Evolutionary conservation across 2,888 invertebrate species (phyloP).

Genomic region (Phlogophora meticulosa): DNA sequence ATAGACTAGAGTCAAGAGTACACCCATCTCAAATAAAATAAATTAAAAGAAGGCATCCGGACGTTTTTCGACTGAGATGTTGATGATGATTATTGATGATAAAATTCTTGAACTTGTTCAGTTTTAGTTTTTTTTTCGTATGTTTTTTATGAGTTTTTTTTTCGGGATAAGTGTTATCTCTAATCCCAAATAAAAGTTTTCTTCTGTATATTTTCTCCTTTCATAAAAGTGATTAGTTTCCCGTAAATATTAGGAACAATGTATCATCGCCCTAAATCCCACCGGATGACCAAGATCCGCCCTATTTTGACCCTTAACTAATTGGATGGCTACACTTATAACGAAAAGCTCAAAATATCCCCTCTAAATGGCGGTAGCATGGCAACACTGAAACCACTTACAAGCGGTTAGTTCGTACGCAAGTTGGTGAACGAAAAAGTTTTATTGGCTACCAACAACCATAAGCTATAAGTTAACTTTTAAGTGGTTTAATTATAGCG

Average conservation of each 20-base stretch:
- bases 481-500: slow-evolving; percentile 30
- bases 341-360: slow-evolving; percentile 21
- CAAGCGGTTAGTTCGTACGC: slow-evolving; percentile 28
- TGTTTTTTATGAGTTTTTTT: no score
- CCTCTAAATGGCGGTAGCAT: slow-evolving; percentile 6
- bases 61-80: no score
- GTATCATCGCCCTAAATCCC: neutral
- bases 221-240: no score
- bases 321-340: slow-evolving; percentile 20
- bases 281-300: neutral
- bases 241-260: slow-evolving; percentile 22
- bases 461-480: slow-evolving; percentile 14
- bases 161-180: no score
- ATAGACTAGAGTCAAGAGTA: no score
- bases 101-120: no score
- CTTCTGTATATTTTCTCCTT: no score
- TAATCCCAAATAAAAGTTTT: no score
- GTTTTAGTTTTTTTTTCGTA: no score
- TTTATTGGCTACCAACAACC: slow-evolving; percentile 28
- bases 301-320: slow-evolving; percentile 26
- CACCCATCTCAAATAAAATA: no score
- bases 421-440: slow-evolving; percentile 35
- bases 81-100: no score
- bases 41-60: no score
- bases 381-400: slow-evolving; percentile 34